Evolutionary conservation across 2,113 vertebrate genomes (phyloP).

Genomic region (Amphiprion percula): DNA sequence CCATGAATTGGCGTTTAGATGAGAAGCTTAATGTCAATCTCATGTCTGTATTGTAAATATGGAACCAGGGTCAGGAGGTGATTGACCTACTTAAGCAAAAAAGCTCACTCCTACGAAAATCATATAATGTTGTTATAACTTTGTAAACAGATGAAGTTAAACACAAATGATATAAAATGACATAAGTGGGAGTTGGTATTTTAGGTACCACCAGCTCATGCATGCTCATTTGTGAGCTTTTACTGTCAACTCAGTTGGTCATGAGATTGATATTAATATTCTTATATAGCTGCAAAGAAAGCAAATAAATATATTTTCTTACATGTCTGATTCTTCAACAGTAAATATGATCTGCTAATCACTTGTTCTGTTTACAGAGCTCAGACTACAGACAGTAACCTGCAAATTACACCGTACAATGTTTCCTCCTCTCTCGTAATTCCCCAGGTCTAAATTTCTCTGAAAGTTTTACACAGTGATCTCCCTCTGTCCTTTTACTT

Average conservation of each 20-base stretch:
- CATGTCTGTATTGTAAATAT: neutral
- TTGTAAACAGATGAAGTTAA: too few species aligned
- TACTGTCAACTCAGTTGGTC: conserved; percentile 4
- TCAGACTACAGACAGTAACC: neutral
- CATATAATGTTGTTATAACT: too few species aligned
- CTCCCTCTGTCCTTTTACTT: conserved; percentile 1
- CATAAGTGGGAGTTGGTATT: too few species aligned
- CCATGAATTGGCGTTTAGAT: too few species aligned
- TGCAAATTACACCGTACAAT: neutral
- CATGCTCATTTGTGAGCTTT: neutral
- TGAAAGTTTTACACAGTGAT: neutral
- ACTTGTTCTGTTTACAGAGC: neutral
- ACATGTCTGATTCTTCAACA: neutral
- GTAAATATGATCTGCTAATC: neutral
- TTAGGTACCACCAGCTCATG: neutral
- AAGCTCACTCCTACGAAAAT: neutral
- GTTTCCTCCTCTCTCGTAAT: neutral
- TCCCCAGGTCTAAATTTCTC: neutral
- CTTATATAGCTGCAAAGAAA: neutral
- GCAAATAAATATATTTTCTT: neutral
- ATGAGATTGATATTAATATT: neutral
- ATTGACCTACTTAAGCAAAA: conserved; percentile 1
- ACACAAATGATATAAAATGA: too few species aligned
- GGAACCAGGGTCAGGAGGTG: neutral
- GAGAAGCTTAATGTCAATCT: too few species aligned